Evolutionary conservation across 1,140 invertebrate species (phyloP).

Genomic region (Drosophila arawakana): DNA sequence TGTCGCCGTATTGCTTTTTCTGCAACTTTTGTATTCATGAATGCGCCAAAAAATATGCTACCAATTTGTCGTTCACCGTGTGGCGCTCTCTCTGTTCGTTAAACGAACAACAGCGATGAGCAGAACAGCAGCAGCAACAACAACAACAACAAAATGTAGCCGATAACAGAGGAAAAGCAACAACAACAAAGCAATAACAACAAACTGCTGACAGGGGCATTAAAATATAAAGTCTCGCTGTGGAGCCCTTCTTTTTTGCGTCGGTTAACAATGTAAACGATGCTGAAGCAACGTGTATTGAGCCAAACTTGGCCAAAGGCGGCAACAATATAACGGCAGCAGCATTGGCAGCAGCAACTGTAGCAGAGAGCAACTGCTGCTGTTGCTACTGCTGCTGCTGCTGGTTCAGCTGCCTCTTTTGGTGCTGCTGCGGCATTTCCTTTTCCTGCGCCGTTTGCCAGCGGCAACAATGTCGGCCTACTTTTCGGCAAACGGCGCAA

Average conservation of each 20-base stretch:
- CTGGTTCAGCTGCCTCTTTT: constrained; percentile 17
- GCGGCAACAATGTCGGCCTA: constrained; percentile 81
- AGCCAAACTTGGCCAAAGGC: constrained; percentile 65
- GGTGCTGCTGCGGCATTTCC: constrained; percentile 75
- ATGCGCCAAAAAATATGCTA: constrained; percentile 81
- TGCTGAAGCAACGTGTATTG: constrained; percentile 53
- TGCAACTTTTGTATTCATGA: constrained; percentile 69
- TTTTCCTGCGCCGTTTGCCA: constrained; percentile 77
- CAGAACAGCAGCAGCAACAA: constrained; percentile 20
- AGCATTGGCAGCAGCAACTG: constrained; percentile 30
- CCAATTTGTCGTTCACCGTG: constrained; percentile 77
- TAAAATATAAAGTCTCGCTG: constrained; percentile 77
- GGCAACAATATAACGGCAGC: constrained; percentile 48
- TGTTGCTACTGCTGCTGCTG: constrained; percentile 28
- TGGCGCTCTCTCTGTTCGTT: constrained; percentile 55
- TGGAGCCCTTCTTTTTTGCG: constrained; percentile 56
- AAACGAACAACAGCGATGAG: constrained; percentile 39
- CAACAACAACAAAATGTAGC: not conserved
- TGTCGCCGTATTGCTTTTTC: constrained; percentile 53
- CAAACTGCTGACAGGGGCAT: constrained; percentile 81
- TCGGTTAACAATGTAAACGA: constrained; percentile 75
- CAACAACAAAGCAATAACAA: constrained; percentile 76
- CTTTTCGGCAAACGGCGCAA: constrained; percentile 69
- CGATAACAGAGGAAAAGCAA: constrained; percentile 31
- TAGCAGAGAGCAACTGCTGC: constrained; percentile 22